Conservation (phyloP, 2,888 invertebrate genomes). For the Drosophila pegasa region DNA sequence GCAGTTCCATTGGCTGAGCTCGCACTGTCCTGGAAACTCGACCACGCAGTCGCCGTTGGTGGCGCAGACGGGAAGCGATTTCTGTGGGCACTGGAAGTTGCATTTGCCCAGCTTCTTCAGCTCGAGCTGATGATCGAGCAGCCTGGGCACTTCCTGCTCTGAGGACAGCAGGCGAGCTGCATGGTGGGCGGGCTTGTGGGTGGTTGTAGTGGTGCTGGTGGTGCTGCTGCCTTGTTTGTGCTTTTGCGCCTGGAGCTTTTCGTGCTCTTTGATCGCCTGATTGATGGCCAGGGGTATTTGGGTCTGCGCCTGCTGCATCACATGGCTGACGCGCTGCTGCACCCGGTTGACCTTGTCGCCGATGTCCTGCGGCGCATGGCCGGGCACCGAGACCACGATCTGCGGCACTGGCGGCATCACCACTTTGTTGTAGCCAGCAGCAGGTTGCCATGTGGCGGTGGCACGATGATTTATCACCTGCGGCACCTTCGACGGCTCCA, state of each 20-base stretch:
- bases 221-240: constrained; percentile 10
- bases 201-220: constrained; percentile 4
- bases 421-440: constrained; percentile 50
- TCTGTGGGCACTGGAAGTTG: constrained; percentile 57
- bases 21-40: constrained; percentile 68
- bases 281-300: constrained; percentile 66
- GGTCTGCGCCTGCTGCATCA: constrained; percentile 69
- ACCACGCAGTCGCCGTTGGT: constrained; percentile 65
- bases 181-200: constrained; percentile 2
- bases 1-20: constrained; percentile 71
- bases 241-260: constrained; percentile 34
- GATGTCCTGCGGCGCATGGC: constrained; percentile 47
- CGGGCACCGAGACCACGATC: constrained; percentile 54
- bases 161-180: constrained; percentile 32
- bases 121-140: constrained; percentile 50
- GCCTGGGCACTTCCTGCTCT: constrained; percentile 50
- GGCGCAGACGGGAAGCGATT: constrained; percentile 67
- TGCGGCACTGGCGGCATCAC: constrained; percentile 60
- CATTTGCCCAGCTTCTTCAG: constrained; percentile 62
- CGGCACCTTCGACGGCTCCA: constrained; percentile 51
- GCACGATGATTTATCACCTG: constrained; percentile 67
- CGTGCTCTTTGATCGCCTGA: constrained; percentile 56
- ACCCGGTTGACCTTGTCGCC: constrained; percentile 63
- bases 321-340: constrained; percentile 56
- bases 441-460: constrained; percentile 44